These are phyloP conservation scores for Thereva nobilitata DNA, from an alignment of 2,888 invertebrate genomes.

Conservation along the genomic window DNA sequence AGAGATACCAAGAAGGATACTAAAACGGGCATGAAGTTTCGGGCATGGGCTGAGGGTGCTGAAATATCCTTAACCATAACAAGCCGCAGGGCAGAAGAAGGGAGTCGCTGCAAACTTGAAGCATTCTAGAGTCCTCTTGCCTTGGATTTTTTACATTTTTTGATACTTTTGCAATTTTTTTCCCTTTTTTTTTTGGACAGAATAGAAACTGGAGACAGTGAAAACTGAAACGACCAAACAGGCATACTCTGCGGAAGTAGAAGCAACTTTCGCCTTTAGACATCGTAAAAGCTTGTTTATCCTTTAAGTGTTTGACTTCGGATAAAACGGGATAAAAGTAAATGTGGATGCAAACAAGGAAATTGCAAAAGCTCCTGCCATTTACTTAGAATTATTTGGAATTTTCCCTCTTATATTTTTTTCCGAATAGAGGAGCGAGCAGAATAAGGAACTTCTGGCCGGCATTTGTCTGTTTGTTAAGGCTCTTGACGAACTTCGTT, in stretches of 20 bases:
- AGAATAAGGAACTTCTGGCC: no score
- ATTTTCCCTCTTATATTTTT: no score
- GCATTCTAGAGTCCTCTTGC: conserved; percentile 3
- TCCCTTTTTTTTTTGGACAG: background rate
- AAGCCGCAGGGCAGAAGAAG: background rate
- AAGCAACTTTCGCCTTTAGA: conserved; percentile 37
- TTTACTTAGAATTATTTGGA: conserved; percentile 11
- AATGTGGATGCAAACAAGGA: conserved; percentile 38
- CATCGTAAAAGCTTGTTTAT: conserved; percentile 38
- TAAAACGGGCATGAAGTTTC: conserved; percentile 3
- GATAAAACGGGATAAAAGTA: conserved; percentile 38
- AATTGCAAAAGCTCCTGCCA: conserved; percentile 29
- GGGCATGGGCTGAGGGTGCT: conserved; percentile 10
- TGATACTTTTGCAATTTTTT: background rate
- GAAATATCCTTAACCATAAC: conserved; percentile 24
- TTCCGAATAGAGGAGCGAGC: no score
- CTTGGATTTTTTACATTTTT: conserved; percentile 11
- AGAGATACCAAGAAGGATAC: conserved; percentile 7
- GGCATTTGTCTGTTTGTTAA: no score
- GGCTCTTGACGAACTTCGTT: no score
- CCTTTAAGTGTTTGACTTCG: conserved; percentile 38
- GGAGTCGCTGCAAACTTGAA: conserved; percentile 15
- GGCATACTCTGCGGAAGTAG: conserved; percentile 30
- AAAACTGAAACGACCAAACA: conserved; percentile 22
- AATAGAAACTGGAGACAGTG: conserved; percentile 11